Conservation (phyloP, 1,140 invertebrate genomes). For the Stenopsyche tienmushanensis region DNA sequence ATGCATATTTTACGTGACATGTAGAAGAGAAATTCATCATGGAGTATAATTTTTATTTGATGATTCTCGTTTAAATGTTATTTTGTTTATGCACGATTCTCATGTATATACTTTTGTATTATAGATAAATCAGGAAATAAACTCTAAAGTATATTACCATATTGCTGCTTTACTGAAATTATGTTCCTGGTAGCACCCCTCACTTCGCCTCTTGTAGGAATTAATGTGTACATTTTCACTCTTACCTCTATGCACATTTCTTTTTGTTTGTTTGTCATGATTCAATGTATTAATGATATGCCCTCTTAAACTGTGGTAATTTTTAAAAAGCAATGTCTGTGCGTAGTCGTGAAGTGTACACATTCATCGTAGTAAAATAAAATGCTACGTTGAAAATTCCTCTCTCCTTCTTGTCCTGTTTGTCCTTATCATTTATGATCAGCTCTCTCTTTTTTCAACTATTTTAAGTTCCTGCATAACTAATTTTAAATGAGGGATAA, state of each 20-base stretch:
- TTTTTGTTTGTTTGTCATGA: not conserved
- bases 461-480: not conserved
- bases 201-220: conserved; percentile 56
- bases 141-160: conserved; percentile 58
- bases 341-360: conserved; percentile 38
- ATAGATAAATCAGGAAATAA: conserved; percentile 58
- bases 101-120: conserved; percentile 60
- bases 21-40: conserved; percentile 34
- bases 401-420: conserved; percentile 22
- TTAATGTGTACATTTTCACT: conserved; percentile 42
- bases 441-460: not conserved
- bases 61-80: conserved; percentile 46
- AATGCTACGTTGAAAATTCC: conserved; percentile 35
- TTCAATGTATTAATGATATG: too few species aligned
- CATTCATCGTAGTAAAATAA: conserved; percentile 19
- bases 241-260: conserved; percentile 22
- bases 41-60: conserved; percentile 35
- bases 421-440: not conserved
- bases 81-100: conserved; percentile 60
- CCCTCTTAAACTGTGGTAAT: too few species aligned
- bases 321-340: conserved; percentile 5
- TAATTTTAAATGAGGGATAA: not conserved
- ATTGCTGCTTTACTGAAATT: conserved; percentile 58
- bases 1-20: conserved; percentile 37
- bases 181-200: conserved; percentile 59